Base-by-base conservation (phyloP, 1,140 invertebrate species). In the Triops longicaudatus region DNA sequence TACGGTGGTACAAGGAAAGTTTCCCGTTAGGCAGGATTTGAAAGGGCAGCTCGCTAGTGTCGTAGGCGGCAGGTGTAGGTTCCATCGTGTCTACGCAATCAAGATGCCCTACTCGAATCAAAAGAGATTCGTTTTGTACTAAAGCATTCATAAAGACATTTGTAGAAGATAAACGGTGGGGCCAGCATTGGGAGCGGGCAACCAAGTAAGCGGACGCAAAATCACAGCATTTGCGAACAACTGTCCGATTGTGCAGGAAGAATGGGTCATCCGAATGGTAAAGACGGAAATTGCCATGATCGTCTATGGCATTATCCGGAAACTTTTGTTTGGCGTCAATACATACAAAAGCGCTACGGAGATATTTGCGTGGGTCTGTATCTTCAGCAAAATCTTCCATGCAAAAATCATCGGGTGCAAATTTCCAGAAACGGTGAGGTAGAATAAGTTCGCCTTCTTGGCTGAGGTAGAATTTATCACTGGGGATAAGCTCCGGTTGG, bases 331-430 rank as follows among this genome's bases (percentile, higher is more conserved):
- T 43, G 17, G 26, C 17, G 26, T 75, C 74, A 31, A 75, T 14
- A 28, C 74, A 75, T 41, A 75, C 74, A 43, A 75, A 75, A 28
- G 74, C 74, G 26, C 37, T 44, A 17, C 74, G 74, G 22, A 43
- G 37, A 17, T 43, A 44, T 26, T 75, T 44, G 37, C 44, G 74
- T 10, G 37, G 44, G 26, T 75, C 44, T 10, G 17, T 42, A 41
- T 42, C 74, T 75, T 75, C 74, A 11, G 44, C 74, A 26, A 75
- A 75, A 42, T 75, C 74, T 75, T 75, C 74, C 74, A 75, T 75
- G 74, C 74, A 75, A n/a, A 43, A 44, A 42, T 11, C 37, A 26
- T 27, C 27, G 11, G 26, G 26, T 0, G 26, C 14, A 42, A 43
- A 75, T 11, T 41, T 31, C 27, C 37, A 41, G 31, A 75, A 75